Evolutionary conservation across 1,140 invertebrate genomes (phyloP), one percentile per base, ranked within the genome.

Genomic region (Phthorimaea operculella): DNA sequence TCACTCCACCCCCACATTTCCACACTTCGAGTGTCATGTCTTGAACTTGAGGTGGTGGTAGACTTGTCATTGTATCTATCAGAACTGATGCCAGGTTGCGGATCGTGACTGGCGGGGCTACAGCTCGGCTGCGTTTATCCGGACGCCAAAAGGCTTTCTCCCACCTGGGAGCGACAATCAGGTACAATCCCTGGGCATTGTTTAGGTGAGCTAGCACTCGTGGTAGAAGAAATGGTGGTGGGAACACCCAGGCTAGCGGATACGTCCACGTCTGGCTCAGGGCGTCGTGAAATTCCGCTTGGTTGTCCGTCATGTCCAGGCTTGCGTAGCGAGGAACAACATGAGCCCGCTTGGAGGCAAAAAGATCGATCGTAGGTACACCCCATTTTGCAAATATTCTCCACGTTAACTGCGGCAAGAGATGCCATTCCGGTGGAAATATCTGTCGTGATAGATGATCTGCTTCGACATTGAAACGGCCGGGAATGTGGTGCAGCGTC

Each of bases 201-300:
- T 48, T 48, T 14, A 48, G 17, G 16, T 48, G 45, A 18, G 45
- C n/a, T 10, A 48, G n/a, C 9, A 48, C 45, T 16, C 45, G 45
- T 12, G 17, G 45, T 48, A 48, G n/a, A 18, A 48, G 45, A 18
- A 16, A 18, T 18, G 45, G 45, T 18, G 45, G 45, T 11, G 45
- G 45, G 16, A 48, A 48, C 17, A 48, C 17, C 45, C 45, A 18
- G n/a, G 45, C 45, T 3, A 48, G n/a, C n/a, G n/a, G 45, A 18
- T 16, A 48, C 14, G n/a, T 16, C 45, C 45, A 48, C 16, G 11
- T 16, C 16, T 18, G n/a, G 17, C 48, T 50, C 18, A 50, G 21
- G 10, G 48, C 48, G 7, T 50, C 48, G 48, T 50, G 48, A 14
- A 50, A 50, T 21, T 28, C 18, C 1, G 48, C 48, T 21, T 50